These are phyloP conservation scores for Ormyrus rosae DNA, from an alignment of 2,888 invertebrate species.

Conservation along the genomic window DNA sequence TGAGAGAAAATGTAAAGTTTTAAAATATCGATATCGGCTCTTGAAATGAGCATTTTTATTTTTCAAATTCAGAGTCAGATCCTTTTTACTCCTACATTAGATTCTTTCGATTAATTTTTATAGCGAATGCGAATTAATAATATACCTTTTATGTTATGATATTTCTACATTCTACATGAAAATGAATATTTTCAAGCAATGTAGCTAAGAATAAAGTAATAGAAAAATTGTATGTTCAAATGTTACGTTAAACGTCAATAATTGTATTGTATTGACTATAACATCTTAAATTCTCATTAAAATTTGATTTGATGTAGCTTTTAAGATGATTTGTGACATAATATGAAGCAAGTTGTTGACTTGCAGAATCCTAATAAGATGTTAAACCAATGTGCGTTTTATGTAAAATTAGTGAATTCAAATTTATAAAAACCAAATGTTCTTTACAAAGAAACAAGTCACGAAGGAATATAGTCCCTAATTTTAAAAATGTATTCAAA, in stretches of 20 bases:
- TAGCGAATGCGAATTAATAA: neutral
- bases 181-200: no score
- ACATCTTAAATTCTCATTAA: no score
- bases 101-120: conserved; percentile 23
- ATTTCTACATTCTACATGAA: no score
- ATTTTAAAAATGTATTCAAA: neutral
- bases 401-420: neutral
- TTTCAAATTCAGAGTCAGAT: neutral
- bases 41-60: conserved; percentile 1
- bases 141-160: no score
- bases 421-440: conserved; percentile 34
- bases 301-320: no score
- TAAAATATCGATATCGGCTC: neutral
- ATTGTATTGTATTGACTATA: neutral
- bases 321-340: no score
- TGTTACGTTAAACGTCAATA: neutral
- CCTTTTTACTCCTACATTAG: conserved; percentile 9
- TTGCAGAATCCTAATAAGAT: no score
- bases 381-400: no score
- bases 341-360: no score
- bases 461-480: neutral
- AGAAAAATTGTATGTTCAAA: neutral
- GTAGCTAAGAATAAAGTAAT: no score
- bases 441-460: conserved; percentile 10
- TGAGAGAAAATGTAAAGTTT: neutral